phyloP scores from a whole-genome alignment of 2,888 invertebrate genomes.

The Phortica okadai region DNA sequence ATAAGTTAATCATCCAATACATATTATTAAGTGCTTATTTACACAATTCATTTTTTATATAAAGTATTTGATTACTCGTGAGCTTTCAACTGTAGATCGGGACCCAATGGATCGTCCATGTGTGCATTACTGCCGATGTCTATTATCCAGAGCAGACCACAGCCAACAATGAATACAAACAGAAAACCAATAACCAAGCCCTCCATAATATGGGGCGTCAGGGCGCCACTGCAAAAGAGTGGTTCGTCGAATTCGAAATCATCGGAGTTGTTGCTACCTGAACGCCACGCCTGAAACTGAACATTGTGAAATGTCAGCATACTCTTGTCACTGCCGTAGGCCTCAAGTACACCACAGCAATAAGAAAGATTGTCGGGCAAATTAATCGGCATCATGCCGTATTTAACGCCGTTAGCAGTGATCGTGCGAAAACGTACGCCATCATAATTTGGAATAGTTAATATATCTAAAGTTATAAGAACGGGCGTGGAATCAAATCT shows the following conservation, averaged over 20 bases:
- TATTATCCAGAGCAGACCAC: conserved; percentile 53
- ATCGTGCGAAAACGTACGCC: not conserved
- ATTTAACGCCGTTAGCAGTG: not conserved
- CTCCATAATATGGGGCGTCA: conserved; percentile 47
- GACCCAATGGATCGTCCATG: conserved; percentile 41
- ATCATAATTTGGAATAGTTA: not conserved
- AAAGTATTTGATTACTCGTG: conserved; percentile 8
- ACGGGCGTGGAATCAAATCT: not conserved
- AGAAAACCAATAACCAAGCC: conserved; percentile 42
- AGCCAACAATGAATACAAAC: conserved; percentile 39
- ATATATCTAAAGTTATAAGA: not conserved
- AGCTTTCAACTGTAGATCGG: conserved; percentile 46
- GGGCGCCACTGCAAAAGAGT: not conserved
- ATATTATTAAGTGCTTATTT: too few relatives aligned
- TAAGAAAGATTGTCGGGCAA: not conserved
- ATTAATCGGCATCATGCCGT: not conserved
- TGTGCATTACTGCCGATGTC: conserved; percentile 46
- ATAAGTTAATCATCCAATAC: conserved; percentile 26
- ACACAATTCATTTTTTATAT: not conserved
- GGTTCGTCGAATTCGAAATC: conserved; percentile 49
- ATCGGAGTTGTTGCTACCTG: conserved; percentile 23
- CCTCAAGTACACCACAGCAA: conserved; percentile 33
- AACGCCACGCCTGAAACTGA: not conserved
- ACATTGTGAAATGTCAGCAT: not conserved
- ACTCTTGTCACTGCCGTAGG: not conserved